These are phyloP conservation scores for Melanotaenia pygmaea DNA, from an alignment of 2,797 vertebrate genomes.

Conservation along the genomic window DNA sequence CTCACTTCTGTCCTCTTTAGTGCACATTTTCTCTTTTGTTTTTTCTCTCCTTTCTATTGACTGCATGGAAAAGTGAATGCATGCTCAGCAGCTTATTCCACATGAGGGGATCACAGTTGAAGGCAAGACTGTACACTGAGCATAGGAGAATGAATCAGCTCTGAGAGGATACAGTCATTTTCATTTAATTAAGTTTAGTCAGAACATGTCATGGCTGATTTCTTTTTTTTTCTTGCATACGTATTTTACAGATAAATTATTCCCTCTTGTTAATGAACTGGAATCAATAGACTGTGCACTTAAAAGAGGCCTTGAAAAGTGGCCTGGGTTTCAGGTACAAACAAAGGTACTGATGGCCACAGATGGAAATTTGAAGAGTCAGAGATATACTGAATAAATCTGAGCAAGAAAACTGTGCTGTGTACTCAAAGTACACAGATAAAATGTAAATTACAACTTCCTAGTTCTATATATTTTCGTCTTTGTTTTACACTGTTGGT, in stretches of 20 bases:
- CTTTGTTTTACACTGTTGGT: neutral
- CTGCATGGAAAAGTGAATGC: slow-evolving; percentile 30
- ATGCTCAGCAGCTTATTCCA: slow-evolving; percentile 51
- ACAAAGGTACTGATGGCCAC: neutral
- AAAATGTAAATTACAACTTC: neutral
- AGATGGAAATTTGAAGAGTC: neutral
- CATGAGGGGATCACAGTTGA: slow-evolving; percentile 32
- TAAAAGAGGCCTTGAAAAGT: slow-evolving; percentile 10
- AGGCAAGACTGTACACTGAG: slow-evolving; percentile 46
- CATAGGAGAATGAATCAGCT: slow-evolving; percentile 34
- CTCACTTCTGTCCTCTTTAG: slow-evolving; percentile 9
- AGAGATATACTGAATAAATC: no score
- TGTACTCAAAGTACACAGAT: neutral
- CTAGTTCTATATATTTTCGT: no score
- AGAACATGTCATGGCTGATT: slow-evolving; percentile 19
- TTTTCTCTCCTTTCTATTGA: slow-evolving; percentile 36
- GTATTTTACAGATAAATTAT: neutral
- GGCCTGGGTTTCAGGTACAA: no score
- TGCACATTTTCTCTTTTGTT: slow-evolving; percentile 10
- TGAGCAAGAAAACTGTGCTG: neutral
- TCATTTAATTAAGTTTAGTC: slow-evolving; percentile 30
- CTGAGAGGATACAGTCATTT: slow-evolving; percentile 23
- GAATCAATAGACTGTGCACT: neutral
- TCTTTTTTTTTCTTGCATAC: neutral
- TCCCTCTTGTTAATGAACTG: neutral